Percentiles rank a stretch among this genome's conserved stretches.
Conservation (phyloP, 2,113 vertebrate genomes). For the Larimichthys crocea region DNA sequence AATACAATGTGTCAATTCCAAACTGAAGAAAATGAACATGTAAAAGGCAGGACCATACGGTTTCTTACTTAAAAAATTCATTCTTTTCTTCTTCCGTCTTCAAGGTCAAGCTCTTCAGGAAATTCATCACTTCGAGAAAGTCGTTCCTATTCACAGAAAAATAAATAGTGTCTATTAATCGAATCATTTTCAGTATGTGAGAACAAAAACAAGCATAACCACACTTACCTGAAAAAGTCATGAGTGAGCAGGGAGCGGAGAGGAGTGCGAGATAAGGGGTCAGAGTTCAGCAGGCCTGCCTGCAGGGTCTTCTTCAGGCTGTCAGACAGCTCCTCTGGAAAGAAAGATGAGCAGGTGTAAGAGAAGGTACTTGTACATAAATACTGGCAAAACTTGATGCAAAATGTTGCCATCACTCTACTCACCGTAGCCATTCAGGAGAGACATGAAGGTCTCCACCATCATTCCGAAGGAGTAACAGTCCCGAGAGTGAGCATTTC, state of each 20-base stretch:
- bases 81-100: constrained; percentile 98
- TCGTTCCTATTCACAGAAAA: constrained; percentile 89
- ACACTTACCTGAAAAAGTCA: constrained; percentile 92
- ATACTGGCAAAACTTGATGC: not conserved
- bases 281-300: constrained; percentile 86
- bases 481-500: constrained; percentile 90
- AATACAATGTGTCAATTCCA: not conserved
- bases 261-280: constrained; percentile 85
- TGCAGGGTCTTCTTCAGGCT: constrained; percentile 89
- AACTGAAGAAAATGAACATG: not conserved
- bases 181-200: fast-evolving
- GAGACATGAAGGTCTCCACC: constrained; percentile 87
- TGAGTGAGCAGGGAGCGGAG: constrained; percentile 90
- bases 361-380: not conserved
- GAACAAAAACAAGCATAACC: not conserved
- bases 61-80: constrained; percentile 97
- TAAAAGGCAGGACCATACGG: not conserved
- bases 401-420: not conserved
- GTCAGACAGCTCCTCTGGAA: constrained; percentile 76
- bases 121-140: constrained; percentile 96
- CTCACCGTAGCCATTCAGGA: constrained; percentile 89
- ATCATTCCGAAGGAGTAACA: constrained; percentile 92
- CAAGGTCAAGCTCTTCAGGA: constrained; percentile 94
- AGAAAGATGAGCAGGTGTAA: not conserved
- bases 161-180: constrained; percentile 8